Percentiles rank a stretch among this genome's conserved stretches.
Evolutionary conservation across 2,113 vertebrate genomes (phyloP).

Genomic region (Leucopsar rothschildi): DNA sequence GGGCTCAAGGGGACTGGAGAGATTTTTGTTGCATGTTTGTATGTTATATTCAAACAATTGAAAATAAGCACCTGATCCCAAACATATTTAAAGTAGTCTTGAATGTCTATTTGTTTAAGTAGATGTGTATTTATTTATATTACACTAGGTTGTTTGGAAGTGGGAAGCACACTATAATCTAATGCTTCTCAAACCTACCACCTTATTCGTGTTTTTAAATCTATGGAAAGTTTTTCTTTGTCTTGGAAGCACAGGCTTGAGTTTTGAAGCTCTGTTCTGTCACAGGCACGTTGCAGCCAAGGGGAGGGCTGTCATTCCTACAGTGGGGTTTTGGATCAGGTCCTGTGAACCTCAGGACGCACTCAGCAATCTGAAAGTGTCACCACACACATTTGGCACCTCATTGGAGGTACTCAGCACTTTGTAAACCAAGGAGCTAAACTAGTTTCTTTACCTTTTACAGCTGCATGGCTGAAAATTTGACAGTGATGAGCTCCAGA

Average conservation of each 20-base stretch:
- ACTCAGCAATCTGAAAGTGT: neutral
- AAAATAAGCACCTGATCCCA: neutral
- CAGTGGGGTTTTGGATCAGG: neutral
- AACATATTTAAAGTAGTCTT: neutral
- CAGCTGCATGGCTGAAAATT: neutral
- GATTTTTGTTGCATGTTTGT: neutral
- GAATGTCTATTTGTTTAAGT: neutral
- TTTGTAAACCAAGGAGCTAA: slow-evolving; percentile 35
- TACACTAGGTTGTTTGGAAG: neutral
- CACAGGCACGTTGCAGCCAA: neutral
- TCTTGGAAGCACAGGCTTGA: neutral
- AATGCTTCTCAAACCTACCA: neutral
- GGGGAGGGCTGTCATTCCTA: neutral
- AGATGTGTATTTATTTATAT: neutral
- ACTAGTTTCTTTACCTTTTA: neutral
- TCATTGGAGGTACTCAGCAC: slow-evolving; percentile 24
- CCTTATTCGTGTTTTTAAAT: neutral
- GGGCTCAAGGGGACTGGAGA: neutral
- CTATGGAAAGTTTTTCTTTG: neutral
- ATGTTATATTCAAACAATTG: neutral
- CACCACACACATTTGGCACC: neutral
- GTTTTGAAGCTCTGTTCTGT: neutral
- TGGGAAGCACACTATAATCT: fast-evolving
- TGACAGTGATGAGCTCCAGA: slow-evolving; percentile 57
- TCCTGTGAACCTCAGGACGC: neutral